Percentiles rank a stretch among this genome's conserved stretches.
Evolutionary conservation across 2,113 vertebrate species (phyloP).

Genomic region (Conger conger): DNA sequence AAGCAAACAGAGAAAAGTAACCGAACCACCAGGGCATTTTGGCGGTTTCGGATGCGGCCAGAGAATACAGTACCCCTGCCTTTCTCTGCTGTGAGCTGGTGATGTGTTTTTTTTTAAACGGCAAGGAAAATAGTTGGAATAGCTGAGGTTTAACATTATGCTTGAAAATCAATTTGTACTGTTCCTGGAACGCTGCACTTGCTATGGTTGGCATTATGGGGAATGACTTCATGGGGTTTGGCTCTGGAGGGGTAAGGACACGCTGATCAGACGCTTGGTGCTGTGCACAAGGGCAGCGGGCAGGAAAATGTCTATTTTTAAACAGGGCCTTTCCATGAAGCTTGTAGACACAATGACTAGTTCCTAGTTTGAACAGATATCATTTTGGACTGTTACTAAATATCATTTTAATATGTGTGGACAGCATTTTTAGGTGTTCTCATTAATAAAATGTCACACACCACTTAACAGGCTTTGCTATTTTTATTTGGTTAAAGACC

Average conservation of each 20-base stretch:
- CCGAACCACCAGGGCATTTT: constrained; percentile 25
- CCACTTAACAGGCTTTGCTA: background rate
- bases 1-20: constrained; percentile 5
- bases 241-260: constrained; percentile 11
- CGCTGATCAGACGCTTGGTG: constrained; percentile 18
- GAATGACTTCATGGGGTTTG: constrained; percentile 43
- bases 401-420: background rate
- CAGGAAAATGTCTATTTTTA: constrained; percentile 24
- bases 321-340: background rate
- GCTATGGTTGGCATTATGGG: constrained; percentile 39
- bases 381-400: background rate
- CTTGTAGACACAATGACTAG: background rate
- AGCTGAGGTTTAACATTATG: constrained; percentile 34
- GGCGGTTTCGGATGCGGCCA: constrained; percentile 17
- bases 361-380: background rate
- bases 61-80: background rate
- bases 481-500: background rate
- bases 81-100: constrained; percentile 24
- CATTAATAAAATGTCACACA: background rate
- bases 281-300: background rate
- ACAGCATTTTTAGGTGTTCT: background rate
- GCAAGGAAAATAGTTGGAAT: constrained; percentile 30
- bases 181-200: constrained; percentile 31
- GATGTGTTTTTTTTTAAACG: constrained; percentile 51
- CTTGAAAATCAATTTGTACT: constrained; percentile 35